Evolutionary conservation across 1,140 invertebrate species (phyloP).

Genomic region (Neuroterus valhalla): DNA sequence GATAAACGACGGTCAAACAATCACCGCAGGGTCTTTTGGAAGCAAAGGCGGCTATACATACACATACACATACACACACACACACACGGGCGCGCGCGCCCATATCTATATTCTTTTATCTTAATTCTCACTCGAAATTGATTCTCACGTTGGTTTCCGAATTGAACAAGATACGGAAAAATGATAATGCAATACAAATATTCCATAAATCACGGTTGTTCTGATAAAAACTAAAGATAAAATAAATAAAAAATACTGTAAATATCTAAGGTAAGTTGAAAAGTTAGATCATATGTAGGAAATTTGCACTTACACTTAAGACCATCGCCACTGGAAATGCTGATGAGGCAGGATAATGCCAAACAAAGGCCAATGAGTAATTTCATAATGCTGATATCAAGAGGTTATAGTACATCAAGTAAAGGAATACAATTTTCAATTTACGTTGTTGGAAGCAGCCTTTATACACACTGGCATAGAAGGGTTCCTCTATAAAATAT

Average conservation of each 20-base stretch:
- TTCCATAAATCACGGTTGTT: background rate
- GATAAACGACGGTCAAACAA: no score
- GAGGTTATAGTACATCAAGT: conserved; percentile 12
- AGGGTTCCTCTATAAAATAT: conserved; percentile 74
- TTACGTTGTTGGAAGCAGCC: conserved; percentile 72
- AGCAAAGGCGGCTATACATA: no score
- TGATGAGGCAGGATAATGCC: conserved; percentile 45
- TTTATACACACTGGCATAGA: conserved; percentile 94
- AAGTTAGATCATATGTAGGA: background rate
- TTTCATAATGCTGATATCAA: conserved; percentile 49
- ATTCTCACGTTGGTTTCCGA: conserved; percentile 14
- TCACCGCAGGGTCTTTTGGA: no score
- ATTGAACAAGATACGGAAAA: conserved; percentile 16
- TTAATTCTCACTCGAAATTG: no score
- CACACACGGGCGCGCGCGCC: no score
- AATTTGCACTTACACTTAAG: conserved; percentile 65
- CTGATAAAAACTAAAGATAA: conserved; percentile 28
- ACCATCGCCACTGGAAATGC: conserved; percentile 48
- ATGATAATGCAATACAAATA: background rate
- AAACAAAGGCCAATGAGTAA: conserved; percentile 49
- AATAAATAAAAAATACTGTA: conserved; percentile 35
- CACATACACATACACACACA: no score
- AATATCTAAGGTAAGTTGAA: conserved; percentile 26
- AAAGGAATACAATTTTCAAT: conserved; percentile 13
- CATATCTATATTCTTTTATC: no score